Percentiles rank a stretch among this genome's conserved stretches.
Evolutionary conservation across 2,888 invertebrate genomes (phyloP).

Genomic region (Spilarctia lutea): DNA sequence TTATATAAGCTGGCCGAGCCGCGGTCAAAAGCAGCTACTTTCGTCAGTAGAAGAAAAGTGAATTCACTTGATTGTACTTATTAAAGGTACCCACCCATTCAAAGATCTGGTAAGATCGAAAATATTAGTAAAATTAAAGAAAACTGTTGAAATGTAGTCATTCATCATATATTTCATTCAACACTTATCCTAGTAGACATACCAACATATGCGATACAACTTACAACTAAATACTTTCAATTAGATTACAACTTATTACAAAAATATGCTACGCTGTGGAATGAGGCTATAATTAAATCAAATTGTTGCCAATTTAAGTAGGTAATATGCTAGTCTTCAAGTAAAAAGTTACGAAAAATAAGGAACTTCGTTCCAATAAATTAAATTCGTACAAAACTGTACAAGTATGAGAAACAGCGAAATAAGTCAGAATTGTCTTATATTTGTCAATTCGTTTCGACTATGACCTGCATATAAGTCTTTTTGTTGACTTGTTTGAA

Average conservation of each 20-base stretch:
- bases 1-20: too few relatives aligned
- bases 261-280: slow-evolving; percentile 35
- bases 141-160: slow-evolving; percentile 35
- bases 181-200: slow-evolving; percentile 49
- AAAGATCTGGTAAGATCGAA: not conserved
- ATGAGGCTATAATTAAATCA: slow-evolving; percentile 27
- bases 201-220: slow-evolving; percentile 46
- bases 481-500: not conserved
- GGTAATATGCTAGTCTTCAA: not conserved
- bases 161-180: slow-evolving; percentile 59
- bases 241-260: slow-evolving; percentile 35
- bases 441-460: not conserved
- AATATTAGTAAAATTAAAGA: not conserved
- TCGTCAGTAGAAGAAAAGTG: too few relatives aligned
- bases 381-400: not conserved
- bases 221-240: slow-evolving; percentile 51
- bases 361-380: too few relatives aligned
- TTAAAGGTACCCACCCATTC: not conserved
- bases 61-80: too few relatives aligned
- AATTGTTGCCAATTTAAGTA: not conserved
- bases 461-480: not conserved
- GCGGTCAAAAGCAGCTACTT: too few relatives aligned
- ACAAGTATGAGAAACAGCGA: too few relatives aligned
- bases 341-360: too few relatives aligned
- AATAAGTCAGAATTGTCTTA: not conserved